phyloP scores from a whole-genome alignment of 2,113 vertebrate species.

The Pseudorhombus dupliciocellatus region DNA sequence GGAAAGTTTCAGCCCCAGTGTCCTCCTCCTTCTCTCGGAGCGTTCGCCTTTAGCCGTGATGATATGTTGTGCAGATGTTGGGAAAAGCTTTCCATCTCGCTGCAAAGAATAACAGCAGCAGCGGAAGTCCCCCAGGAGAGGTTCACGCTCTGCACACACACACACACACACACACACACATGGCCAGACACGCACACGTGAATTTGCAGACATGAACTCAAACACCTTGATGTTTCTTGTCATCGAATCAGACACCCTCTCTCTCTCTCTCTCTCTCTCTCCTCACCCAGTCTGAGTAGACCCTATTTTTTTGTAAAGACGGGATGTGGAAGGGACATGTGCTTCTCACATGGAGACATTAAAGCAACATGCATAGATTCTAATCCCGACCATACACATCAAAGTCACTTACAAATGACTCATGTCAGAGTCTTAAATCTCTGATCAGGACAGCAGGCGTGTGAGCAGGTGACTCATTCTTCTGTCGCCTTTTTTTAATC shows the following conservation, averaged over 20 bases:
- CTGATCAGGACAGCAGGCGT: neutral
- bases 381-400: conserved; percentile 17
- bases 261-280: too few relatives aligned
- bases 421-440: conserved; percentile 3
- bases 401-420: conserved; percentile 12
- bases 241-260: conserved; percentile 4
- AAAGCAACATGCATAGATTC: conserved; percentile 25
- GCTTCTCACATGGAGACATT: conserved; percentile 34
- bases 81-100: conserved; percentile 66
- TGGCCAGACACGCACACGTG: neutral
- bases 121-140: conserved; percentile 65
- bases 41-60: conserved; percentile 23
- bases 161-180: conserved; percentile 14
- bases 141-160: conserved; percentile 28
- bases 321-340: conserved; percentile 25
- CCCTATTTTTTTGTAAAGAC: neutral
- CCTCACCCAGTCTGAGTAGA: conserved; percentile 16
- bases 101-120: conserved; percentile 73
- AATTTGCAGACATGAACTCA: conserved; percentile 17
- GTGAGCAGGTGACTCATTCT: neutral
- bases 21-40: conserved; percentile 22
- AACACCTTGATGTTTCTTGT: conserved; percentile 23
- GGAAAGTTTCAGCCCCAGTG: conserved; percentile 61
- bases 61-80: conserved; percentile 79
- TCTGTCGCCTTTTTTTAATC: too few relatives aligned